These are phyloP conservation scores for Gambusia holbrooki DNA, from an alignment of 2,113 vertebrate genomes.

Conservation along the genomic window DNA sequence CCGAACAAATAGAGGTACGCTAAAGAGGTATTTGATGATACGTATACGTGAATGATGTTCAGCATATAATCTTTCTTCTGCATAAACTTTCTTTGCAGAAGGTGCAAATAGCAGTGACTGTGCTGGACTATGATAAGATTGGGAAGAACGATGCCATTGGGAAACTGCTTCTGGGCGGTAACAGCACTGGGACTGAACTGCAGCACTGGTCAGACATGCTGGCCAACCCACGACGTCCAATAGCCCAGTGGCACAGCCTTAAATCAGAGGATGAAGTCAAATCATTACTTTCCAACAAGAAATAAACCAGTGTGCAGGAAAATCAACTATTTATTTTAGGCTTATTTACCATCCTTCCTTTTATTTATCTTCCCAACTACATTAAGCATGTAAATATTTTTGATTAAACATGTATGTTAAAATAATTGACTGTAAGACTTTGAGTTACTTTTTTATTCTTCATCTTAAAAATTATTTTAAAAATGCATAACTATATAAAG, in stretches of 20 bases:
- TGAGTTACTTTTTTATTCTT: constrained; percentile 7
- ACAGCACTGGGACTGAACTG: constrained; percentile 90
- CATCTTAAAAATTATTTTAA: constrained; percentile 23
- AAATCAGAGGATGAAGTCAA: constrained; percentile 83
- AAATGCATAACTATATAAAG: constrained; percentile 33
- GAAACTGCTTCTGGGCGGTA: constrained; percentile 91
- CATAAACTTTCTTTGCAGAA: constrained; percentile 81
- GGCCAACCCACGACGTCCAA: constrained; percentile 89
- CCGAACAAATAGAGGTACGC: constrained; percentile 94
- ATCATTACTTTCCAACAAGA: constrained; percentile 88
- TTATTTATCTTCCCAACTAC: neutral
- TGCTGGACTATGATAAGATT: constrained; percentile 99
- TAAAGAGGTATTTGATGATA: neutral
- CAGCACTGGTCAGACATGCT: constrained; percentile 89
- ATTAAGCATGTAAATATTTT: constrained; percentile 28
- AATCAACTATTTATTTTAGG: constrained; percentile 35
- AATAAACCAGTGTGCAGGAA: constrained; percentile 75
- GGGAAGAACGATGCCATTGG: constrained; percentile 98
- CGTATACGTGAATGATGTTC: neutral
- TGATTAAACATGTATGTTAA: constrained; percentile 16
- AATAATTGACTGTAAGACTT: neutral
- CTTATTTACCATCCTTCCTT: constrained; percentile 8
- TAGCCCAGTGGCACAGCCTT: constrained; percentile 94
- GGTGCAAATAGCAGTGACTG: constrained; percentile 94
- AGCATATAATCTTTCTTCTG: neutral